Evolutionary conservation across 2,113 vertebrate species (phyloP).

Genomic region (Tyto alba): DNA sequence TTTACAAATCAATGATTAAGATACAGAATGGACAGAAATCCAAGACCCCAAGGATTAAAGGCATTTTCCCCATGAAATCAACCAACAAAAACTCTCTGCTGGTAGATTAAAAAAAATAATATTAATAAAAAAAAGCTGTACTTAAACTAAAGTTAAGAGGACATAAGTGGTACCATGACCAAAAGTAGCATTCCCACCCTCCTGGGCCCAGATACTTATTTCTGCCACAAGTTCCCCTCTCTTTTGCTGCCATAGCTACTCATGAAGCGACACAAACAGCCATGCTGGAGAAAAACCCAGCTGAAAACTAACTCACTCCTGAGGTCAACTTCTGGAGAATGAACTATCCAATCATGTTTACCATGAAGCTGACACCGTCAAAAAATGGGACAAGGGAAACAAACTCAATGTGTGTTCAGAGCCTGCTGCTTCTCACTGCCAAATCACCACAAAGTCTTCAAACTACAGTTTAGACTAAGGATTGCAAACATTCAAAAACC

Average conservation of each 20-base stretch:
- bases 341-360: not conserved
- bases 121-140: not conserved
- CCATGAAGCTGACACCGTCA: not conserved
- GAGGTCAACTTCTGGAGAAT: not conserved
- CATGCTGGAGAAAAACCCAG: not conserved
- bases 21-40: not conserved
- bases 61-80: not conserved
- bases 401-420: not conserved
- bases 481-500: not conserved
- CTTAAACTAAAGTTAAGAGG: not conserved
- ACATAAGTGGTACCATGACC: not conserved
- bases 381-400: not conserved
- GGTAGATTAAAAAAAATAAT: not conserved
- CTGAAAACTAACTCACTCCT: not conserved
- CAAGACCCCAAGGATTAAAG: not conserved
- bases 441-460: not conserved
- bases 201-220: not conserved
- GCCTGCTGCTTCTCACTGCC: not conserved
- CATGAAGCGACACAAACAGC: accelerated
- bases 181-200: not conserved
- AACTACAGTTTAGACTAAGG: not conserved
- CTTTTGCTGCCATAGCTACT: not conserved
- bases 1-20: not conserved
- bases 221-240: not conserved
- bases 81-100: not conserved